A percentile compares a stretch with the other conserved stretches of the same genome.
These are phyloP conservation scores for Bagarius yarrelli DNA, from an alignment of 2,113 vertebrate genomes.

Conservation along the genomic window DNA sequence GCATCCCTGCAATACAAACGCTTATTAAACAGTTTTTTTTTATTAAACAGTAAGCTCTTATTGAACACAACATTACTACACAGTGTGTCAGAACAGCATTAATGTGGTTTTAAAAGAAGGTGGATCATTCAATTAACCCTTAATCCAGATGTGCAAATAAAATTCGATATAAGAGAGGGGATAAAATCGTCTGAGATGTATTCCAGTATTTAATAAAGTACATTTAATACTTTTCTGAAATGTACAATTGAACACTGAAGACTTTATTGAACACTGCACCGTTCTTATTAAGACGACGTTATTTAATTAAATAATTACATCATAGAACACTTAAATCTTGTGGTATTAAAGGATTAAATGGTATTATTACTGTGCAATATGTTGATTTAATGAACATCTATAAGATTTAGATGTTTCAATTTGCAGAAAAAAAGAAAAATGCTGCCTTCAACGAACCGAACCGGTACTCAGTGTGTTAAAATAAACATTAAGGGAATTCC, in stretches of 20 bases:
- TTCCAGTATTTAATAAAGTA: background rate
- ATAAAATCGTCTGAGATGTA: background rate
- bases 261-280: background rate
- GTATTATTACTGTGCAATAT: background rate
- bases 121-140: background rate
- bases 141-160: background rate
- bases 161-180: background rate
- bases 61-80: background rate
- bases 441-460: background rate
- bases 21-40: background rate
- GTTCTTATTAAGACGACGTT: background rate
- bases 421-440: background rate
- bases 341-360: too few relatives aligned
- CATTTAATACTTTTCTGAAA: background rate
- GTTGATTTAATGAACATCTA: background rate
- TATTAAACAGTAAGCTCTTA: background rate
- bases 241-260: background rate
- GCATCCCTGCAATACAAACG: background rate
- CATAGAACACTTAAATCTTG: background rate
- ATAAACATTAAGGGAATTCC: background rate
- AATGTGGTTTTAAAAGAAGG: background rate
- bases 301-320: background rate
- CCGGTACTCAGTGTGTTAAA: background rate
- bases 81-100: background rate
- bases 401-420: background rate